These are phyloP conservation scores for Mongoloraphidia duomilia DNA, from an alignment of 2,888 invertebrate genomes.

Conservation along the genomic window DNA sequence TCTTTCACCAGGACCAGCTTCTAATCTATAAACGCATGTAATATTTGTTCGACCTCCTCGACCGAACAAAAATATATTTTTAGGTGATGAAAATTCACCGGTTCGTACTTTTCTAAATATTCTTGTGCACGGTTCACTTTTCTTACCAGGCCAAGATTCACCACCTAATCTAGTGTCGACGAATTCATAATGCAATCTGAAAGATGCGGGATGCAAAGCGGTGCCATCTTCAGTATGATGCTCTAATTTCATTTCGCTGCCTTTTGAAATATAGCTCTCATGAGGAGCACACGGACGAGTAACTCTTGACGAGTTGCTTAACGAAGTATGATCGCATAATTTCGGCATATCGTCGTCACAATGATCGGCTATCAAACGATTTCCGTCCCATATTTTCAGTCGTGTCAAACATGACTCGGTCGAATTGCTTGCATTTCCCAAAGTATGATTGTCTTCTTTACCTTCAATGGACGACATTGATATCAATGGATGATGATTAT, in stretches of 20 bases:
- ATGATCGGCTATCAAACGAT: conserved; percentile 50
- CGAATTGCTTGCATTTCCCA: conserved; percentile 21
- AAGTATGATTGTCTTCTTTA: conserved; percentile 18
- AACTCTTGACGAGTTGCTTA: conserved; percentile 54
- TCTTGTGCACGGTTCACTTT: conserved; percentile 38
- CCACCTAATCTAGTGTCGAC: conserved; percentile 68
- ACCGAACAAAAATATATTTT: conserved; percentile 71
- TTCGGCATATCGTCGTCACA: conserved; percentile 63
- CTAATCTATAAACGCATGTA: conserved; percentile 64
- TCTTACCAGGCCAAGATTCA: conserved; percentile 39
- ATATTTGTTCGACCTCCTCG: conserved; percentile 65
- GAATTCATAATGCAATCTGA: conserved; percentile 66
- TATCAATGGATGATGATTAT: conserved; percentile 62
- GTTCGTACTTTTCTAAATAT: conserved; percentile 48
- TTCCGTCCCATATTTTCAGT: conserved; percentile 61
- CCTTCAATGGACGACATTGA: conserved; percentile 28
- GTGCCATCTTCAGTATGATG: conserved; percentile 56
- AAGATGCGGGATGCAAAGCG: conserved; percentile 62
- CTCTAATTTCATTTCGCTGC: conserved; percentile 31
- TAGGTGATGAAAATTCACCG: conserved; percentile 48
- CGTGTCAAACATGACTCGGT: conserved; percentile 47
- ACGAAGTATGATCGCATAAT: conserved; percentile 67
- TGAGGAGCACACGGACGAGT: conserved; percentile 66
- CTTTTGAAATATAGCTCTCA: conserved; percentile 60
- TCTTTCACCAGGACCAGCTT: conserved; percentile 49